A percentile compares a stretch with the other conserved stretches of the same genome.
phyloP scores from a whole-genome alignment of 2,888 invertebrate genomes.

The Euproctis similis region DNA sequence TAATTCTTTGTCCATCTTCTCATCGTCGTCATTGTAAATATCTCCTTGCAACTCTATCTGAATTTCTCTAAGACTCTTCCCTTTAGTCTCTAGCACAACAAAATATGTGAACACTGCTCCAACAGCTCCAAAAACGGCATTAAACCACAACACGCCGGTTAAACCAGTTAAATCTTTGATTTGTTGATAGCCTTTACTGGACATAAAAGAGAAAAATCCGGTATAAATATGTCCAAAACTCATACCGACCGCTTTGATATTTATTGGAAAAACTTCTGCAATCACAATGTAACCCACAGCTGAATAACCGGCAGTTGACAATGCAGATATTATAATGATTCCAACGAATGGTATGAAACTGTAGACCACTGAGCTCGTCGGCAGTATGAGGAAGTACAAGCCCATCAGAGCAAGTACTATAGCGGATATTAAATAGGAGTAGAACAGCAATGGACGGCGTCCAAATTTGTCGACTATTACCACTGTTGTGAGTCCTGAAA shows the following conservation, averaged over 20 bases:
- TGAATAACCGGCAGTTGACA: constrained; percentile 52
- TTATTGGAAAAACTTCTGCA: constrained; percentile 76
- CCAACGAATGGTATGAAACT: constrained; percentile 27
- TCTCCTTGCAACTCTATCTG: constrained; percentile 53
- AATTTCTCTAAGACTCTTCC: constrained; percentile 61
- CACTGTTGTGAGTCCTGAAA: constrained; percentile 55
- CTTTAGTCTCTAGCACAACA: constrained; percentile 74
- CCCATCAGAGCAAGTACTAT: constrained; percentile 36
- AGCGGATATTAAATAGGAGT: constrained; percentile 48
- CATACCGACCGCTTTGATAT: constrained; percentile 72
- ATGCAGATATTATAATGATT: constrained; percentile 34
- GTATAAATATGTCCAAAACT: constrained; percentile 43
- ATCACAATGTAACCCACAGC: constrained; percentile 68
- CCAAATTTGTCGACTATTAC: constrained; percentile 54
- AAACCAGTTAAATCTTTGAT: constrained; percentile 62
- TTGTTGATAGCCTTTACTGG: constrained; percentile 68
- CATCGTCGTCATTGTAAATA: constrained; percentile 27
- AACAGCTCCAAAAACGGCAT: constrained; percentile 53
- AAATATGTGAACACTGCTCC: constrained; percentile 64
- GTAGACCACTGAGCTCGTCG: constrained; percentile 31
- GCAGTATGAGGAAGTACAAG: constrained; percentile 53
- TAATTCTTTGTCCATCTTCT: constrained; percentile 17
- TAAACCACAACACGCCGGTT: constrained; percentile 69
- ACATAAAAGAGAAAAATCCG: constrained; percentile 58
- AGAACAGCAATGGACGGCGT: constrained; percentile 62